phyloP scores from a whole-genome alignment of 2,888 invertebrate species.

The Drosophila limbata region DNA sequence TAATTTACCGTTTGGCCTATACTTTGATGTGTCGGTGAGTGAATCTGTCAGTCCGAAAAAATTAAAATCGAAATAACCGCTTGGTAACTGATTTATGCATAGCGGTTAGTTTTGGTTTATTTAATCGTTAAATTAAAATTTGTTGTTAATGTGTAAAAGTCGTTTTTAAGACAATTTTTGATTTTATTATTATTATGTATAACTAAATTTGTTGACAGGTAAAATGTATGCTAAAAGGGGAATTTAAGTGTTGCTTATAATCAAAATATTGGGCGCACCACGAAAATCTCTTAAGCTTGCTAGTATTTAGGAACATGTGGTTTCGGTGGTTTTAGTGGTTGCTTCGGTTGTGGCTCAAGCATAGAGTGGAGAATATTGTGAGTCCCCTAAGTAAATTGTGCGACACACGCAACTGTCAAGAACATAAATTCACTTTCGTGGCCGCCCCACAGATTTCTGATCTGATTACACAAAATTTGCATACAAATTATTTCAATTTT shows the following conservation, averaged over 20 bases:
- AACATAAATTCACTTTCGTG: conserved; percentile 53
- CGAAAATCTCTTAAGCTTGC: conserved; percentile 17
- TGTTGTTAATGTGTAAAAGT: too few relatives aligned
- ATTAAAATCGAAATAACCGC: too few relatives aligned
- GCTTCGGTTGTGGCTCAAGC: not conserved
- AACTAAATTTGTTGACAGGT: not conserved
- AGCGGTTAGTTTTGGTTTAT: too few relatives aligned
- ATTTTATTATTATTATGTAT: not conserved
- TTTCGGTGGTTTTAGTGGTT: conserved; percentile 26
- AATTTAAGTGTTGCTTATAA: conserved; percentile 1
- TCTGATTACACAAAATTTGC: conserved; percentile 76
- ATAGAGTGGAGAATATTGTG: not conserved
- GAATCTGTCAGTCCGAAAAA: too few relatives aligned
- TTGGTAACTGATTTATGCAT: too few relatives aligned
- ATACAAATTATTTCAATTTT: conserved; percentile 74
- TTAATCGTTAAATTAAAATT: too few relatives aligned
- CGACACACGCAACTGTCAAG: conserved; percentile 66
- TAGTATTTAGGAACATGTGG: conserved; percentile 32
- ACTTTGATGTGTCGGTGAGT: too few relatives aligned
- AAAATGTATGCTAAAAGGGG: not conserved
- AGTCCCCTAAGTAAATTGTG: conserved; percentile 17
- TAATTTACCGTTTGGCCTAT: too few relatives aligned
- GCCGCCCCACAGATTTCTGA: conserved; percentile 39
- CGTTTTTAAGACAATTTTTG: too few relatives aligned
- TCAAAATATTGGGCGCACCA: not conserved